Conservation (phyloP, 2,888 invertebrate genomes). For the Orthosia incerta region DNA sequence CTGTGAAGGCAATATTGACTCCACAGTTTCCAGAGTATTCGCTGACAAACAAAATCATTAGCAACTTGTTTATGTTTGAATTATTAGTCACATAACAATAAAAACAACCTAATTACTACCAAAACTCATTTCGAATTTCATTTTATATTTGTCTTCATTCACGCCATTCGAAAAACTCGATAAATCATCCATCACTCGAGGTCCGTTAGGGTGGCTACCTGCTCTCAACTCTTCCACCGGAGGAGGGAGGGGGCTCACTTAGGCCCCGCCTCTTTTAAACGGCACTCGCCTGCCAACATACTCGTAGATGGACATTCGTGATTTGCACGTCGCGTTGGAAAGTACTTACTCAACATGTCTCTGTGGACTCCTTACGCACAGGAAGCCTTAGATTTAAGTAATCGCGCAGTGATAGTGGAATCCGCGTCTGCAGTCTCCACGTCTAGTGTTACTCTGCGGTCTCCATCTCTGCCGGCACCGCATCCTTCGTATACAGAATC, state of each 20-base stretch:
- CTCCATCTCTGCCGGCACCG: slow-evolving; percentile 49
- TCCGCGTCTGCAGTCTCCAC: slow-evolving; percentile 66
- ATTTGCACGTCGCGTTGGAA: slow-evolving; percentile 62
- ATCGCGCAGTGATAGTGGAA: slow-evolving; percentile 71
- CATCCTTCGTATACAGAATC: slow-evolving; percentile 53
- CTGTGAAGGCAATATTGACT: too few species aligned
- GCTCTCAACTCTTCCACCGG: slow-evolving; percentile 61
- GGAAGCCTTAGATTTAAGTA: slow-evolving; percentile 81
- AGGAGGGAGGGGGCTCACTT: slow-evolving; percentile 60
- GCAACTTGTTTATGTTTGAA: background rate
- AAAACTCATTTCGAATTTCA: slow-evolving; percentile 8
- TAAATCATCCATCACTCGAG: slow-evolving; percentile 42
- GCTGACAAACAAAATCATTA: slow-evolving; percentile 53
- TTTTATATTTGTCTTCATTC: slow-evolving; percentile 22
- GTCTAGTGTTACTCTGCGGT: slow-evolving; percentile 52
- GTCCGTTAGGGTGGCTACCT: slow-evolving; percentile 58
- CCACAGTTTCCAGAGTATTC: background rate
- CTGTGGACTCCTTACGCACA: slow-evolving; percentile 85
- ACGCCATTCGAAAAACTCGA: slow-evolving; percentile 28
- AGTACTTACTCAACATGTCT: slow-evolving; percentile 74
- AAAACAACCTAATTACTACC: slow-evolving; percentile 10
- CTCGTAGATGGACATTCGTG: slow-evolving; percentile 61
- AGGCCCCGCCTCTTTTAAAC: slow-evolving; percentile 68
- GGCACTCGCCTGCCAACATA: slow-evolving; percentile 53
- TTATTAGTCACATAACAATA: background rate